Conservation (phyloP, 2,888 invertebrate species). For the Cheilosia soror region DNA sequence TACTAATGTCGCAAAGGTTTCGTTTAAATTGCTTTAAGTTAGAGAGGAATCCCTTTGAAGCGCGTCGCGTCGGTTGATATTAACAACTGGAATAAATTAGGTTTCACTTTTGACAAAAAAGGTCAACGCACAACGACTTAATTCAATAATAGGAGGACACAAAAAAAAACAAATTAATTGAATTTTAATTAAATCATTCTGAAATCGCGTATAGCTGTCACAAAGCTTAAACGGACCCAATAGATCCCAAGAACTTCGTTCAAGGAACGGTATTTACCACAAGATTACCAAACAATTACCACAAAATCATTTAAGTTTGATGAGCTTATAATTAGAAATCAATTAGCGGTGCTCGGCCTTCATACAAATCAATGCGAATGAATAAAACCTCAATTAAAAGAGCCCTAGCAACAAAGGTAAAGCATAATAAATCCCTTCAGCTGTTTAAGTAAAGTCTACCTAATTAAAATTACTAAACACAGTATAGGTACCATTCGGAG, state of each 20-base stretch:
- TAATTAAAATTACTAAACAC: conserved; percentile 30
- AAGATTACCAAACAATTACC: background rate
- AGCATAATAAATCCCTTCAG: background rate
- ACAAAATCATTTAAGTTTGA: background rate
- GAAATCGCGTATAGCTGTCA: too few species aligned
- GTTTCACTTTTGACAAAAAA: too few species aligned
- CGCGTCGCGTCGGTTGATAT: too few species aligned
- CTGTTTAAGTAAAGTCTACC: background rate
- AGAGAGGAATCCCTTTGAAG: too few species aligned
- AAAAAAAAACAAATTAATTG: too few species aligned
- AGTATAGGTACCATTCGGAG: background rate
- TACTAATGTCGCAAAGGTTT: too few species aligned
- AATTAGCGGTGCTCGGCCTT: background rate
- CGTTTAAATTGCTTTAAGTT: too few species aligned
- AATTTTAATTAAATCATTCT: too few species aligned
- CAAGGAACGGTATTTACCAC: background rate
- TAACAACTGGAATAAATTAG: too few species aligned
- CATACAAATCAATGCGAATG: background rate
- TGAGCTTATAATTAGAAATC: conserved; percentile 30
- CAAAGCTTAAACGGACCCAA: too few species aligned
- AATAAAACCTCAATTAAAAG: background rate
- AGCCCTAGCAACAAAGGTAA: background rate
- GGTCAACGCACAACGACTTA: too few species aligned
- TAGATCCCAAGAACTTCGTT: background rate
- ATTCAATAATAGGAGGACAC: too few species aligned